Percentiles rank a stretch among this genome's conserved stretches.
Conservation (phyloP, 2,113 vertebrate species). For the Naja naja region DNA sequence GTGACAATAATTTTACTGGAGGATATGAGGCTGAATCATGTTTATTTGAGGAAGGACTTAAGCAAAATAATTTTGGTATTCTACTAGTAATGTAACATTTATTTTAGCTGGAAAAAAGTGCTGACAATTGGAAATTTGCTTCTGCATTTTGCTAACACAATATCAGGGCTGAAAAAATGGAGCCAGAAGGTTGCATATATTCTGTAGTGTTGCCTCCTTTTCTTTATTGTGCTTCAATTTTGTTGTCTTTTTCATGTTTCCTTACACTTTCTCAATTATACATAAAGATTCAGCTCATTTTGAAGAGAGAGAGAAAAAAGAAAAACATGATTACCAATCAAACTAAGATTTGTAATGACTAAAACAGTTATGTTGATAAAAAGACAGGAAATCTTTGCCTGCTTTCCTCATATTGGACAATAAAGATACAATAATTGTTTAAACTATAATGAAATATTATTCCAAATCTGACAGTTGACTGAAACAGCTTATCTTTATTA, state of each 20-base stretch:
- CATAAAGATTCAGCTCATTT: not conserved
- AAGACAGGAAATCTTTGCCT: not conserved
- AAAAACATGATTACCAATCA: not conserved
- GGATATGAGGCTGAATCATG: not conserved
- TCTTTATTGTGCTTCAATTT: not conserved
- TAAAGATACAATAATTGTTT: not conserved
- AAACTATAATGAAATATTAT: not conserved
- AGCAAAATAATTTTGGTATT: not conserved
- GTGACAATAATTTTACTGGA: not conserved
- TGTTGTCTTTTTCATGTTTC: not conserved
- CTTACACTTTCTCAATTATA: not conserved
- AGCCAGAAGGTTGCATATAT: not conserved
- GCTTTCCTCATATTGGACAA: not conserved
- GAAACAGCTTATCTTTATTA: not conserved
- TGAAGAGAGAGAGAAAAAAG: not conserved
- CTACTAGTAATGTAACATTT: not conserved
- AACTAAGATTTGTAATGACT: not conserved
- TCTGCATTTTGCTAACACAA: not conserved
- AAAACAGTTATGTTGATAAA: not conserved
- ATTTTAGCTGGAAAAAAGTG: not conserved
- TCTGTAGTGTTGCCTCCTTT: not conserved
- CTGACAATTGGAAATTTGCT: not conserved
- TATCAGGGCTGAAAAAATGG: not conserved
- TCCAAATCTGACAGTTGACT: not conserved
- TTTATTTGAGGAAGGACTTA: not conserved